Base-by-base conservation (phyloP, 2,113 vertebrate species). In the Chaetura pelagica region DNA sequence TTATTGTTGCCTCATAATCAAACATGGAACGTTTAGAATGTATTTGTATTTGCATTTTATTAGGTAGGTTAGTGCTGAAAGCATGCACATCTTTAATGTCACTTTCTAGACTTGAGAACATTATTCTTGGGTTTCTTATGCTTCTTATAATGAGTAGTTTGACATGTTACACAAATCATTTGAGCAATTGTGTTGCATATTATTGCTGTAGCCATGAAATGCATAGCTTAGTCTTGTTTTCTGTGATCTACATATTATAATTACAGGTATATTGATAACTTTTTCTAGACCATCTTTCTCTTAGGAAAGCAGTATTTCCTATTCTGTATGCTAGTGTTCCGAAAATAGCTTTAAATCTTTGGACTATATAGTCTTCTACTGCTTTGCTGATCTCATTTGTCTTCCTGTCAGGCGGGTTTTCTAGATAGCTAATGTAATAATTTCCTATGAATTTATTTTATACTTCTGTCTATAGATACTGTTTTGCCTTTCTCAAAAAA, bases 211-310 rank as follows among this genome's bases (percentile, higher is more conserved):
- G 55, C 54, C 20, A 27, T 89, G 85, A 93, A 86, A 93, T 83
- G 67, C 8, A 34, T 55, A 76, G 38, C 32, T 85, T 89, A 94
- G 80, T 91, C 49, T 94, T 88, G 73, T 84, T 92, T 88, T 86
- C 55, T 78, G 48, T 88, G 86, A 81, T 90, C 48, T 81, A 46
- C 26, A 11, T 92, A 74, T 68, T 68, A 92, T 88, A 93, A 90
- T 96, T 96, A 40, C 27, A 77, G 15, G 23, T 95, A 61, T 76
- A 83, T 68, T 90, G 80, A 72, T 92, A 91, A 87, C 54, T 94
- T 42, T 84, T 86, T 34, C 59, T 74, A 81, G 72, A 52, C 34
- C 8, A 16, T 63, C 42, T 46, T 93, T 91, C 58, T 79, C 54
- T 64, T 7, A 21, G 87, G 54, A 91, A 88, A 27, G 24, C 76